phyloP scores from a whole-genome alignment of 2,888 invertebrate species.

The Drosophila setosimentum region DNA sequence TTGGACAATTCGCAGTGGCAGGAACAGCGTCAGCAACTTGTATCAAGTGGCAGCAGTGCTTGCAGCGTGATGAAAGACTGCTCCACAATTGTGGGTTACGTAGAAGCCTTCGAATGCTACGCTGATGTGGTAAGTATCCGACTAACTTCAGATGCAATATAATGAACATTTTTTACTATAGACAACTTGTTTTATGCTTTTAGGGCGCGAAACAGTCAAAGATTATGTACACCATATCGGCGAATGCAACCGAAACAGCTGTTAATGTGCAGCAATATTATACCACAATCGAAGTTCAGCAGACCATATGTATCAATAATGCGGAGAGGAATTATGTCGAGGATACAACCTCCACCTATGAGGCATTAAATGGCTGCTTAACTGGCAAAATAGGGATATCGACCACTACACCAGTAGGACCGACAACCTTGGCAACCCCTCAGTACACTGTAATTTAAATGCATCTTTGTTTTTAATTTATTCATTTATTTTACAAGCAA shows the following conservation, averaged over 20 bases:
- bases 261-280: conserved; percentile 21
- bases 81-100: conserved; percentile 27
- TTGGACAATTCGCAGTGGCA: conserved; percentile 18
- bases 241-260: conserved; percentile 24
- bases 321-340: conserved; percentile 49
- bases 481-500: background rate
- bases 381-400: background rate
- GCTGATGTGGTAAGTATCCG: conserved; percentile 42
- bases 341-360: conserved; percentile 34
- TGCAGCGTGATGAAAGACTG: conserved; percentile 42
- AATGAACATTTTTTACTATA: too few relatives aligned
- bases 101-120: conserved; percentile 53
- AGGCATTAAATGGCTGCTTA: conserved; percentile 45
- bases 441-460: background rate
- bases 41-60: background rate
- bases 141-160: too few relatives aligned
- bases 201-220: conserved; percentile 48
- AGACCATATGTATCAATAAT: conserved; percentile 37
- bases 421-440: too few relatives aligned
- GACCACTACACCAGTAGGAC: too few relatives aligned
- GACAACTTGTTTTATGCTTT: background rate
- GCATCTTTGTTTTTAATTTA: background rate
- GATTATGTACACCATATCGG: conserved; percentile 46
- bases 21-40: background rate
- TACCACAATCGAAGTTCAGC: conserved; percentile 4